Evolutionary conservation across 2,113 vertebrate genomes (phyloP).

Genomic region (Chelonoidis abingdonii): DNA sequence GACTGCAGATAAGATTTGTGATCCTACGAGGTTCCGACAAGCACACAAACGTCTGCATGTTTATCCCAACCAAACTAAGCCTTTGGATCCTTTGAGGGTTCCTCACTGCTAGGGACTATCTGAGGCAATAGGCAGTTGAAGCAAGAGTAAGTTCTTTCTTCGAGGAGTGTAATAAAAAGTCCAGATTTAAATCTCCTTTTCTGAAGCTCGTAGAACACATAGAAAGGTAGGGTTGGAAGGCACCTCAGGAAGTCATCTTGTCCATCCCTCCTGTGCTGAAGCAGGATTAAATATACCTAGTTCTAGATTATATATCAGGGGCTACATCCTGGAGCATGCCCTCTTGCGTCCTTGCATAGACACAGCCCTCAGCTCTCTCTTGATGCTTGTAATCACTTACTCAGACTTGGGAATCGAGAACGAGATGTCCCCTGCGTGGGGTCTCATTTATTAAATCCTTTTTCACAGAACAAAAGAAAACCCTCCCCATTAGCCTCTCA

Average conservation of each 20-base stretch:
- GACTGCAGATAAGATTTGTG: background rate
- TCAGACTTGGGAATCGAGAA: background rate
- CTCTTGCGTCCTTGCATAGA: background rate
- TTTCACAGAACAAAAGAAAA: no score
- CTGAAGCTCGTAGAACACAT: accelerated
- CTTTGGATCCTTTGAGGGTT: background rate
- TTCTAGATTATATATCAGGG: background rate
- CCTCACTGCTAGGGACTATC: background rate
- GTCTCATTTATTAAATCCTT: no score
- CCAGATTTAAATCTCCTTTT: background rate
- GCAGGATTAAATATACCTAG: background rate
- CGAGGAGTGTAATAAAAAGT: background rate
- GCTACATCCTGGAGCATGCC: background rate
- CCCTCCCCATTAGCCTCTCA: no score
- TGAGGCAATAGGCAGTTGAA: accelerated
- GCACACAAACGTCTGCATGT: background rate
- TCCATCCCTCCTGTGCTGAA: background rate
- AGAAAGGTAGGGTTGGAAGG: background rate
- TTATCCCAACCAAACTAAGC: background rate
- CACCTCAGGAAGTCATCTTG: background rate
- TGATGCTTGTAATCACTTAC: background rate
- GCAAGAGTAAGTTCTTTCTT: background rate
- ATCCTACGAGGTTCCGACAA: background rate
- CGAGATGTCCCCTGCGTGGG: background rate
- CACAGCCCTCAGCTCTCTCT: background rate